Base-by-base conservation (phyloP, 2,797 vertebrate genomes). In the Champsocephalus gunnari region DNA sequence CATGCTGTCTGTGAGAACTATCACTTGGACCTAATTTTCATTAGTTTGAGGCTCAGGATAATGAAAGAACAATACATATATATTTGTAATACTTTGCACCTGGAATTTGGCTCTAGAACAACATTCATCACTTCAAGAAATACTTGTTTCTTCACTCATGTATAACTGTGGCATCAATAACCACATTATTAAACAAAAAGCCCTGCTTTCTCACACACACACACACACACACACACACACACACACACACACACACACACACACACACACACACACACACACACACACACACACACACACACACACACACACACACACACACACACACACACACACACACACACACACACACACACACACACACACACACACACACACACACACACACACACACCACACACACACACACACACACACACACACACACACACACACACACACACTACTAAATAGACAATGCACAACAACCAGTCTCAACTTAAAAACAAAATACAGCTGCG, bases 121-220 rank as follows among this genome's bases (percentile, higher is more conserved):
- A 74, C 43, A 69, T 74, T 70, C 61, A 68, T 47, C 32, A 70
- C 16, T 47, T 75, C 41, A 59, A 57, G 9, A 71, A 61, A 43
- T 4, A 53, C 16, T 9, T 12, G 16, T 21, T 34, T 62, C 17
- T 51, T 68, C 50, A 38, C 34, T 56, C 11, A 57, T 57, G 48
- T 5, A 56, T 53, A 62, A 56, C 76, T 75, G 77, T 55, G 32
- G 69, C 69, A 61, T 73, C 19, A 58, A 60, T 64, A 80, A 94
- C 89, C 84, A 38, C 87, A 79, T 90, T 87, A 90, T 84, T 87
- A 90, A 84, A 86, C 87, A 91, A 80, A 83, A 73, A 77, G 84
- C 89, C 70, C 65, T 48, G 43, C 55, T 62, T 75, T 86, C 92
- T 87, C 34, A 19, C 19, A 19, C 19, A 19, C 19, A 19, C 19